Conservation (phyloP, 1,140 invertebrate genomes). For the Aphis craccivora region DNA sequence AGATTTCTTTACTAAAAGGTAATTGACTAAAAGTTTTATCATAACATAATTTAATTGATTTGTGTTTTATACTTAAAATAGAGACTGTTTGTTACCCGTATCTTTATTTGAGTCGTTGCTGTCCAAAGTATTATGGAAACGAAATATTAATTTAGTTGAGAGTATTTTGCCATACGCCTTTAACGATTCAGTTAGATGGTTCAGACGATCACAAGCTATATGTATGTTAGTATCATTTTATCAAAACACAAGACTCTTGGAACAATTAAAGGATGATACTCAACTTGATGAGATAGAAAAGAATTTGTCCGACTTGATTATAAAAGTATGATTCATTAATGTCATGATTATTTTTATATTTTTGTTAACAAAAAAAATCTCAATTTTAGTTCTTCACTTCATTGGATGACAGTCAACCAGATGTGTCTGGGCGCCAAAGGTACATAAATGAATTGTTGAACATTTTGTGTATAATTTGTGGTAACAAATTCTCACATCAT, state of each 20-base stretch:
- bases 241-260: conserved; percentile 65
- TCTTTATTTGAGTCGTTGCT: conserved; percentile 71
- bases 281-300: conserved; percentile 40
- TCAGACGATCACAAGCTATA: conserved; percentile 71
- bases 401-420: conserved; percentile 44
- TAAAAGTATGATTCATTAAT: conserved; percentile 14
- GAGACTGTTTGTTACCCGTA: conserved; percentile 71
- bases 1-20: conserved; percentile 63
- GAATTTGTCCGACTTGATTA: conserved; percentile 26
- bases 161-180: conserved; percentile 71
- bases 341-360: not conserved
- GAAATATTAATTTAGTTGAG: conserved; percentile 68
- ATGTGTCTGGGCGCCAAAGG: conserved; percentile 40
- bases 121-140: conserved; percentile 71
- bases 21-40: not conserved
- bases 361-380: not conserved
- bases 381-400: conserved; percentile 45
- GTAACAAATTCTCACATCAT: conserved; percentile 44
- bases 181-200: conserved; percentile 69
- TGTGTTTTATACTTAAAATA: not conserved
- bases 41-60: not conserved
- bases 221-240: conserved; percentile 72
- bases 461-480: conserved; percentile 21
- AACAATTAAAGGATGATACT: conserved; percentile 30
- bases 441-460: conserved; percentile 54